Percentiles rank a stretch among this genome's conserved stretches.
Evolutionary conservation across 2,797 vertebrate genomes (phyloP).

Genomic region (Leptodactylus fallax): DNA sequence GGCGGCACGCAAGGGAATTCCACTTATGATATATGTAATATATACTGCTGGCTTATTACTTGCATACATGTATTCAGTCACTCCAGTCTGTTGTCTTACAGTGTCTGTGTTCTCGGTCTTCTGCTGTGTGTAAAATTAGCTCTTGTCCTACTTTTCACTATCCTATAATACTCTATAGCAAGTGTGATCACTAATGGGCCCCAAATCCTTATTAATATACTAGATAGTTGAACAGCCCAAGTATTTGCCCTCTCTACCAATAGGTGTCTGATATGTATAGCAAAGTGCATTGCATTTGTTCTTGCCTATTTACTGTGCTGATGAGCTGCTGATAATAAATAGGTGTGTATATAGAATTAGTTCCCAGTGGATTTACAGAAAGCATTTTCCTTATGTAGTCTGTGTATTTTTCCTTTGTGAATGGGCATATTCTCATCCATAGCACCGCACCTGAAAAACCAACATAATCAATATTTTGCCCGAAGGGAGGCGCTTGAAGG

Average conservation of each 20-base stretch:
- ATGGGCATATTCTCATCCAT: background rate
- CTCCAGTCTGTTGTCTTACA: background rate
- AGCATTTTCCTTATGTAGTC: background rate
- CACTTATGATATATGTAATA: background rate
- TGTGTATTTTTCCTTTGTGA: background rate
- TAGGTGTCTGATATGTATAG: background rate
- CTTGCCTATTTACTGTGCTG: background rate
- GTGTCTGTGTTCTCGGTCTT: background rate
- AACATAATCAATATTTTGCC: too few relatives aligned
- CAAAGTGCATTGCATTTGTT: background rate
- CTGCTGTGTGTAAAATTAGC: constrained; percentile 7
- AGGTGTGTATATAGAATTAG: background rate
- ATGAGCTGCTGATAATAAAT: background rate
- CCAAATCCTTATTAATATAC: background rate
- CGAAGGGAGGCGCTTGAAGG: too few relatives aligned
- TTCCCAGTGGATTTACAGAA: background rate
- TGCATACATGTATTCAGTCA: background rate
- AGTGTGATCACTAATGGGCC: background rate
- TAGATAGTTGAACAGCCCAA: too few relatives aligned
- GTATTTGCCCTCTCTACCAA: background rate
- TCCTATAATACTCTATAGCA: background rate
- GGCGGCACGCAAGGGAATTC: background rate
- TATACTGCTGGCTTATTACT: background rate
- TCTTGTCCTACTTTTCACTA: constrained; percentile 20
- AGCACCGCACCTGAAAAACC: too few relatives aligned